Evolutionary conservation across 2,113 vertebrate species (phyloP).

Genomic region (Gobius niger): DNA sequence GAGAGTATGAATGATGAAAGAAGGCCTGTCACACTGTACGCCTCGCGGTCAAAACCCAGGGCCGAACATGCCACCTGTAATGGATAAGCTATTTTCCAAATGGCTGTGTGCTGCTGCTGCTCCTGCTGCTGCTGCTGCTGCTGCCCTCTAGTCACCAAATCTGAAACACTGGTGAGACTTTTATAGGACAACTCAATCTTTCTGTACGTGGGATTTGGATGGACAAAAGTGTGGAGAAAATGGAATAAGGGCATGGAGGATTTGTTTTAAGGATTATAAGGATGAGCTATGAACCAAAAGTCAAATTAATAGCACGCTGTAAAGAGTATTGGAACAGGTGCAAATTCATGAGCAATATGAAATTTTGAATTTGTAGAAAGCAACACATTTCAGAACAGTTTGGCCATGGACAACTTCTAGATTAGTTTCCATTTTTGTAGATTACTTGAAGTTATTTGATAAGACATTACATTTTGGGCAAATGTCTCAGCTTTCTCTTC

Average conservation of each 20-base stretch:
- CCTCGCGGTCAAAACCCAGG: slow-evolving; percentile 41
- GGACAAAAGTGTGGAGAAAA: neutral
- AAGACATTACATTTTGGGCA: too few relatives aligned
- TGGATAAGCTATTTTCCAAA: slow-evolving; percentile 68
- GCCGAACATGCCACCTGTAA: slow-evolving; percentile 53
- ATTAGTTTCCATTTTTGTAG: too few relatives aligned
- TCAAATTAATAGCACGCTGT: too few relatives aligned
- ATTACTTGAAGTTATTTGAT: too few relatives aligned
- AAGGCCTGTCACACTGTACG: slow-evolving; percentile 21
- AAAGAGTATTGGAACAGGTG: too few relatives aligned
- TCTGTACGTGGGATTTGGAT: slow-evolving; percentile 24
- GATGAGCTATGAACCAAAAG: neutral
- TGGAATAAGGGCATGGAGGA: slow-evolving; percentile 12
- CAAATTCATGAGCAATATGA: neutral
- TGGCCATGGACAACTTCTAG: too few relatives aligned
- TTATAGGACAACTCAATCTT: slow-evolving; percentile 49
- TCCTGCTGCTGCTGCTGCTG: slow-evolving; percentile 16
- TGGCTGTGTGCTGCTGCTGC: slow-evolving; percentile 18
- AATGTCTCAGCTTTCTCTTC: too few relatives aligned
- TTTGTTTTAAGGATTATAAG: neutral
- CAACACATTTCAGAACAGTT: neutral
- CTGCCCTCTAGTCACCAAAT: slow-evolving; percentile 37
- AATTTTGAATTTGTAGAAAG: neutral
- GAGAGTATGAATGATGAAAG: slow-evolving; percentile 58
- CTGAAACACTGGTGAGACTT: slow-evolving; percentile 31